These are phyloP conservation scores for Poecilia wingei DNA, from an alignment of 2,797 vertebrate genomes.

Conservation along the genomic window DNA sequence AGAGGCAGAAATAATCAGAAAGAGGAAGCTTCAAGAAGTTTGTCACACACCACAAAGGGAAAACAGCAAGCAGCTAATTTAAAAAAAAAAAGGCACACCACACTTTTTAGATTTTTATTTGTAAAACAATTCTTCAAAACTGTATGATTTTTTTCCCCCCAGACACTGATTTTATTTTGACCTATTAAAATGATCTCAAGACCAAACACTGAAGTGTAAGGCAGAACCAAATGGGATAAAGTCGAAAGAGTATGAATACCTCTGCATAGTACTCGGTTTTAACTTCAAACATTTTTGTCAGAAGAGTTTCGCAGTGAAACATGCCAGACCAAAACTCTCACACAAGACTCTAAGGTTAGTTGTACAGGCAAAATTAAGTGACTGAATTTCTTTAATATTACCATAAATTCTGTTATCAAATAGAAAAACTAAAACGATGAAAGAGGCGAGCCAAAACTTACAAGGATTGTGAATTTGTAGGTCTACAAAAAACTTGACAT, in stretches of 20 bases:
- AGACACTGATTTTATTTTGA: background rate
- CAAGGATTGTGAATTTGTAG: background rate
- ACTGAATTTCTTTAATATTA: background rate
- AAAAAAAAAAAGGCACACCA: background rate
- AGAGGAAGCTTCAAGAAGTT: background rate
- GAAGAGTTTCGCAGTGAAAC: background rate
- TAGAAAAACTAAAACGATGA: background rate
- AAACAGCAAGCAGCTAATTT: background rate
- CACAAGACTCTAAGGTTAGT: background rate
- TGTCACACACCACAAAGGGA: background rate
- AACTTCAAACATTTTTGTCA: background rate
- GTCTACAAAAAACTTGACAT: background rate
- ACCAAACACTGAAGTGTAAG: background rate
- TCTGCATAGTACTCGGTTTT: background rate
- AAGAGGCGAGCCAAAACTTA: background rate
- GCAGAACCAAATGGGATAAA: background rate
- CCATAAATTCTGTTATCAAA: background rate
- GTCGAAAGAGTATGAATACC: background rate
- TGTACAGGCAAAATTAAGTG: background rate
- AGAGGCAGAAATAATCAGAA: too few species aligned
- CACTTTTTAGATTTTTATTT: background rate
- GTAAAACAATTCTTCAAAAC: background rate
- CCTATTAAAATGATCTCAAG: background rate
- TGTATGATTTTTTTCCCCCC: background rate
- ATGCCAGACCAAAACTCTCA: background rate